Conservation (phyloP, 2,888 invertebrate genomes). For the Pachydiplax longipennis region DNA sequence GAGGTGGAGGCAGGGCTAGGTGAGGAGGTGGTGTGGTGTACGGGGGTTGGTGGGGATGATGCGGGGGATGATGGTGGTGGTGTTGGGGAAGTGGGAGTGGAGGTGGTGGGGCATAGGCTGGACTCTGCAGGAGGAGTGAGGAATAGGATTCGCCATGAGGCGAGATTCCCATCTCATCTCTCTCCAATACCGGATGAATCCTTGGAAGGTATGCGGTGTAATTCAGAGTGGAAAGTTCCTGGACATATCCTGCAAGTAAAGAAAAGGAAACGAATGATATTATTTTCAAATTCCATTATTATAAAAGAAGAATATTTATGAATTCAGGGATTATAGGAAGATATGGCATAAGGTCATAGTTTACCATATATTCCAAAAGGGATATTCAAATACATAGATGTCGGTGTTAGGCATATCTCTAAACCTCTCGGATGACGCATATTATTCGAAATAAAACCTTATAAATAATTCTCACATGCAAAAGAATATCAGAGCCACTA, state of each 20-base stretch:
- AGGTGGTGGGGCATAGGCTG: slow-evolving; percentile 59
- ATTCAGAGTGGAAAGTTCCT: slow-evolving; percentile 78
- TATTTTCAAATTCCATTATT: neutral
- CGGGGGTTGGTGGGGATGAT: slow-evolving; percentile 48
- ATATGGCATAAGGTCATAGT: no score
- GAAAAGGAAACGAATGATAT: slow-evolving; percentile 45
- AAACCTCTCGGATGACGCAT: no score
- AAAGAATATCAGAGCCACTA: no score
- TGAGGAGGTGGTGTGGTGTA: neutral
- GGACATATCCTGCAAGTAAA: slow-evolving; percentile 74
- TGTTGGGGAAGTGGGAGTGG: slow-evolving; percentile 49
- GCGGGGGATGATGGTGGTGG: slow-evolving; percentile 27
- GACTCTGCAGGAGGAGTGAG: slow-evolving; percentile 48
- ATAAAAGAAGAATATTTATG: neutral
- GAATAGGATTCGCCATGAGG: slow-evolving; percentile 56
- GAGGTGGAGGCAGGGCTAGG: slow-evolving; percentile 2
- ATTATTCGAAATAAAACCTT: no score
- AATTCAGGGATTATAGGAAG: no score
- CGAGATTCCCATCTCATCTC: slow-evolving; percentile 58
- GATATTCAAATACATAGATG: no score
- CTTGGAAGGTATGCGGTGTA: slow-evolving; percentile 78
- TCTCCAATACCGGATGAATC: slow-evolving; percentile 56
- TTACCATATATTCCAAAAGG: no score
- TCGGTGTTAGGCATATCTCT: no score
- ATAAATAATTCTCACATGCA: no score